Conservation (phyloP, 2,888 invertebrate species). For the Erebia palarica region DNA sequence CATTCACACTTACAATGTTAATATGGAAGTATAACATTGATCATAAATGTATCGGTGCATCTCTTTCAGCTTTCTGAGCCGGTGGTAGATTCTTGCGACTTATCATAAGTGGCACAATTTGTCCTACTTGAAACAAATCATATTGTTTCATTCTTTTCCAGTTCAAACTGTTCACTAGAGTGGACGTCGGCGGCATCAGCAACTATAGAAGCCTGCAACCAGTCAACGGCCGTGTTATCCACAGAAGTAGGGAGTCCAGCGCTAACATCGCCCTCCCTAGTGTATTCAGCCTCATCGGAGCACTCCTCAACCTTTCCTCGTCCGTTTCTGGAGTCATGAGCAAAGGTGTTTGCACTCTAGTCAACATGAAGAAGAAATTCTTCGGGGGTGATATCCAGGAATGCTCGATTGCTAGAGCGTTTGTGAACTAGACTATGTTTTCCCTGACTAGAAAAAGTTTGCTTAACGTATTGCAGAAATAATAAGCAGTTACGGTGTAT, state of each 20-base stretch:
- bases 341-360: constrained; percentile 55
- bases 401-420: constrained; percentile 34
- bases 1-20: too few relatives aligned
- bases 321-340: constrained; percentile 50
- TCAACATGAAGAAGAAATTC: constrained; percentile 58
- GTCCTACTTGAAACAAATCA: too few relatives aligned
- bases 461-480: too few relatives aligned
- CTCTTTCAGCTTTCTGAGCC: too few relatives aligned
- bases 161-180: constrained; percentile 65
- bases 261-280: constrained; percentile 53
- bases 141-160: constrained; percentile 41
- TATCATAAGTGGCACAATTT: too few relatives aligned
- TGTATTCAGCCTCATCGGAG: constrained; percentile 47
- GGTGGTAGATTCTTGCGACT: too few relatives aligned
- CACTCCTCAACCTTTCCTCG: constrained; percentile 54
- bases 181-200: constrained; percentile 62
- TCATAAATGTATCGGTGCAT: too few relatives aligned
- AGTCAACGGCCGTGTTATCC: constrained; percentile 61
- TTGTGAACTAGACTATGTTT: background rate
- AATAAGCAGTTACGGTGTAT: too few relatives aligned
- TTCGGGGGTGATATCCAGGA: constrained; percentile 49
- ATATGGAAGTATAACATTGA: too few relatives aligned
- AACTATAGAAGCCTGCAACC: constrained; percentile 76
- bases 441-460: too few relatives aligned
- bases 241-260: constrained; percentile 63